A percentile compares a stretch with the other conserved stretches of the same genome.
These are phyloP conservation scores for Anas bahamensis DNA, from an alignment of 2,797 vertebrate genomes.

Conservation along the genomic window DNA sequence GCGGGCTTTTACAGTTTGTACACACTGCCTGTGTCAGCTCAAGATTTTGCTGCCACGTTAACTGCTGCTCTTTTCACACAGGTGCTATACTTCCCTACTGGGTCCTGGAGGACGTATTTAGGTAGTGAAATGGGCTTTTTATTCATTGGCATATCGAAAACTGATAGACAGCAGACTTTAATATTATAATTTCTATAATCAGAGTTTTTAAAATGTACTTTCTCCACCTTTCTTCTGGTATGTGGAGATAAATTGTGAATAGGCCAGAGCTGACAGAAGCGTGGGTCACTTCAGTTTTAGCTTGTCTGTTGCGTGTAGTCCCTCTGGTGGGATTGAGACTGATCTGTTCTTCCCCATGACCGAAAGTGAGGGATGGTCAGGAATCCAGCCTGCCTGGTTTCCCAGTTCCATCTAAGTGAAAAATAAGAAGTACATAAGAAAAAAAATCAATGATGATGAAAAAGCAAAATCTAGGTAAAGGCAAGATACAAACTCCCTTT, in stretches of 20 bases:
- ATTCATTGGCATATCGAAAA: neutral
- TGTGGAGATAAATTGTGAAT: neutral
- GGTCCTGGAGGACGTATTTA: neutral
- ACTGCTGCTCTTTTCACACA: neutral
- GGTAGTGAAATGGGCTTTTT: neutral
- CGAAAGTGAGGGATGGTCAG: neutral
- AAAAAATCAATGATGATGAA: neutral
- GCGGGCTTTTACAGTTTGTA: neutral
- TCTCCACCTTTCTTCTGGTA: neutral
- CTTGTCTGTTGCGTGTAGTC: neutral
- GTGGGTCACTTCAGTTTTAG: neutral
- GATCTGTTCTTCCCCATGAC: neutral
- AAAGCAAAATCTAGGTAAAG: neutral
- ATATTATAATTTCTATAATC: neutral
- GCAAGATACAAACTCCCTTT: neutral
- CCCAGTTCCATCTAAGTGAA: neutral
- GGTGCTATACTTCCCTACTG: neutral
- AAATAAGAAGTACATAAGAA: neutral
- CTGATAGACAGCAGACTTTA: neutral
- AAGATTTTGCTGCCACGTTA: neutral
- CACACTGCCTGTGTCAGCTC: neutral
- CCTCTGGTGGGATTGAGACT: neutral
- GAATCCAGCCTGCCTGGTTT: neutral
- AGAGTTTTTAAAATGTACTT: neutral
- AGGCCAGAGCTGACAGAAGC: neutral